Conservation (phyloP, 2,113 vertebrate species). For the Vidua chalybeata region DNA sequence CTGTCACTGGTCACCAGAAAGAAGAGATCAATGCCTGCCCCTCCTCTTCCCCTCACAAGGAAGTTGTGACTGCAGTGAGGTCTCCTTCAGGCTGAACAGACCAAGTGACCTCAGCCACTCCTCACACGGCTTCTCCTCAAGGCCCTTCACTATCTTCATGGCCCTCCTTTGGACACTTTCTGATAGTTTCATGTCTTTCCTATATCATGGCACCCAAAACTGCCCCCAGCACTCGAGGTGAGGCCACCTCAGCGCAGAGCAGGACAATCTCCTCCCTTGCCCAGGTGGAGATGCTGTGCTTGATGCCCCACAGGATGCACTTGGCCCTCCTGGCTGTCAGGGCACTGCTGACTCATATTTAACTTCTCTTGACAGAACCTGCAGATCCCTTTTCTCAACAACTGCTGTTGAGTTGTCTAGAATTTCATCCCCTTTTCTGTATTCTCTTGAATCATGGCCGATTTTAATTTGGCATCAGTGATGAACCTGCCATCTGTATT, state of each 20-base stretch:
- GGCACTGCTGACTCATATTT: neutral
- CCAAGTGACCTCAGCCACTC: neutral
- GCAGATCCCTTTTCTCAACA: neutral
- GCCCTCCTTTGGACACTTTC: neutral
- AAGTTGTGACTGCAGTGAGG: neutral
- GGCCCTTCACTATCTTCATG: neutral
- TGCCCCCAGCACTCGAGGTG: neutral
- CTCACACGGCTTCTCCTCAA: neutral
- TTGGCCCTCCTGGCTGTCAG: neutral
- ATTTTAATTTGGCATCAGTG: neutral
- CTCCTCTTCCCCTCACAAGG: neutral
- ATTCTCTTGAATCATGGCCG: neutral
- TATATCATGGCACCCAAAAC: neutral
- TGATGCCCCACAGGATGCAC: neutral
- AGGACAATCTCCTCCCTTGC: neutral
- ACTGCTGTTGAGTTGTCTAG: neutral
- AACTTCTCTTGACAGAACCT: neutral
- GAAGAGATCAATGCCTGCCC: neutral
- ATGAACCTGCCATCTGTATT: neutral
- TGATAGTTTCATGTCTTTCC: neutral
- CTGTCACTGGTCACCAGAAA: neutral
- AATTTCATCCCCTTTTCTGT: neutral
- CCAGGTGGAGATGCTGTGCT: neutral
- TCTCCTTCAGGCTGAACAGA: neutral
- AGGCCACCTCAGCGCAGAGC: neutral